Conservation (phyloP, 2,797 vertebrate genomes). For the Saguinus oedipus region DNA sequence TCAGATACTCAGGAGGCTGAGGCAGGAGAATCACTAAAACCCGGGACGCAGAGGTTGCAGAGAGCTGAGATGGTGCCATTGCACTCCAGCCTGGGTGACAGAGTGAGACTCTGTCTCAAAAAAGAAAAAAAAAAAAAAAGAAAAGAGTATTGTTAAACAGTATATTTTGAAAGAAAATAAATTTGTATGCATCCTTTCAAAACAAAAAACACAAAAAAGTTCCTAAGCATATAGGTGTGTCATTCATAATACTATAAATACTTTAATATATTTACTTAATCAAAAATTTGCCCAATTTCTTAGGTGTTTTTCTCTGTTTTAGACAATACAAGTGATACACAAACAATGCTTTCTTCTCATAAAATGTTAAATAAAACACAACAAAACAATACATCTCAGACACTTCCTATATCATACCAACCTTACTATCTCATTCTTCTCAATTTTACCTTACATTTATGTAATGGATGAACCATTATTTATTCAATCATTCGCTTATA, state of each 20-base stretch:
- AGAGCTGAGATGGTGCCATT: too few species aligned
- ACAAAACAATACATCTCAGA: not conserved
- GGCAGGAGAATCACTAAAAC: too few species aligned
- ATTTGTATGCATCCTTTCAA: not conserved
- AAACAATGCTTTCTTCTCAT: not conserved
- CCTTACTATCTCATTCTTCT: not conserved
- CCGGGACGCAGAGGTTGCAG: too few species aligned
- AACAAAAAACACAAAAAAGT: not conserved
- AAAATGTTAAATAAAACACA: not conserved
- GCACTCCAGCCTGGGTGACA: too few species aligned
- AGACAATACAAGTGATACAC: not conserved
- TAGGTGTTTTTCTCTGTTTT: not conserved
- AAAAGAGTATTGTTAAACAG: not conserved
- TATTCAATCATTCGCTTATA: not conserved
- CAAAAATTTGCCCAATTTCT: not conserved
- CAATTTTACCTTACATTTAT: not conserved
- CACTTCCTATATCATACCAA: not conserved
- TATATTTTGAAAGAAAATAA: slow-evolving; percentile 7
- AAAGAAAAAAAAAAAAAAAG: not conserved
- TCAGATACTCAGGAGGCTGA: too few species aligned
- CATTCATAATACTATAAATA: not conserved
- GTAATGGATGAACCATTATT: not conserved
- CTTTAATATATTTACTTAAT: not conserved
- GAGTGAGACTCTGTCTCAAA: too few species aligned
- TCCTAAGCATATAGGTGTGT: not conserved